phyloP scores from a whole-genome alignment of 2,888 invertebrate genomes.

The Synanthedon formicaeformis region DNA sequence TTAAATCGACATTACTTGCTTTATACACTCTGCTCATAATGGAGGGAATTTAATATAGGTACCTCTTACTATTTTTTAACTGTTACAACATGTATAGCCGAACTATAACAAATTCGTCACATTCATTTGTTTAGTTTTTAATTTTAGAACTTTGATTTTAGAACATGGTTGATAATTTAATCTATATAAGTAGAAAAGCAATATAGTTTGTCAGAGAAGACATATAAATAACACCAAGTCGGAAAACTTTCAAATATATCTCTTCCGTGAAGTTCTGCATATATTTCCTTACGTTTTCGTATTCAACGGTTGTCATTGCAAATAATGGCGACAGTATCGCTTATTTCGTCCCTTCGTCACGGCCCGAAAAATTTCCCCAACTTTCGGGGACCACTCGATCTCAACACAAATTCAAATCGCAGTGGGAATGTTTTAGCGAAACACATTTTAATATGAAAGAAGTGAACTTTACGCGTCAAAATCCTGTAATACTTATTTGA shows the following conservation, averaged over 20 bases:
- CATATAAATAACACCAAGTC: conserved; percentile 4
- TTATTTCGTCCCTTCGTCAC: conserved; percentile 6
- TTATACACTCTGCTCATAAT: conserved; percentile 10
- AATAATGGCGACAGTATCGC: conserved; percentile 6
- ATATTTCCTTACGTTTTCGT: conserved; percentile 8
- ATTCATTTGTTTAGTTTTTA: no score
- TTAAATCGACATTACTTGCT: conserved; percentile 12
- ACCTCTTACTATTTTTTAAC: no score
- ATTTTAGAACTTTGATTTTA: no score
- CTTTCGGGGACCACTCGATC: conserved; percentile 9
- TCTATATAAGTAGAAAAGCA: no score
- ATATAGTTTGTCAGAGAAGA: conserved; percentile 2
- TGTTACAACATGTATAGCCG: no score
- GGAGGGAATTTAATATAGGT: not conserved
- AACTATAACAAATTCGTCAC: no score
- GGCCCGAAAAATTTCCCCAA: conserved; percentile 7
- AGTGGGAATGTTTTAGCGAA: conserved; percentile 14
- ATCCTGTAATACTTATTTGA: not conserved
- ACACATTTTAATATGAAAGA: conserved; percentile 12
- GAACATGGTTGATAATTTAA: no score
- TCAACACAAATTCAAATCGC: conserved; percentile 17
- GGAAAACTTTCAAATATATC: conserved; percentile 2
- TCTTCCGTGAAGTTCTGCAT: conserved; percentile 4
- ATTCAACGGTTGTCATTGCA: conserved; percentile 9
- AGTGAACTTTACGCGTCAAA: not conserved